Evolutionary conservation across 2,888 invertebrate genomes (phyloP), one percentile per base, ranked within the genome.

Genomic region (Proisotoma minuta): DNA sequence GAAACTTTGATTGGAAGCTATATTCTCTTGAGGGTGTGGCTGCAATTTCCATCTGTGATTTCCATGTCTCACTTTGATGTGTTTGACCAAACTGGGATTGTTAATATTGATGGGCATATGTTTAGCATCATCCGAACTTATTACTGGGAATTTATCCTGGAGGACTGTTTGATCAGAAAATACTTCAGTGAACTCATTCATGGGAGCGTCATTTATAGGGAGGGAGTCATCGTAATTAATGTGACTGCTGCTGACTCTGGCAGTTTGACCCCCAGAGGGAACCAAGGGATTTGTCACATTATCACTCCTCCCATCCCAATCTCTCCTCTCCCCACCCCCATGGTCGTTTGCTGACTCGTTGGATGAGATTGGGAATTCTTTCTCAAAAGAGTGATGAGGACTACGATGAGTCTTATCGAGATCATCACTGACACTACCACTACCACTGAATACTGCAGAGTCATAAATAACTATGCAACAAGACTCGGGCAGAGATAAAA

Each of bases 401-500:
- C 60, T 40, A 66, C 51, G 58, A 66, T 66, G 47, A 66, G 62
- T 43, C 66, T 63, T 48, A 66, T 66, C 54, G 66, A 66, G 23
- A 66, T 60, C 28, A 63, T 59, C 12, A 66, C 58, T 40, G 66
- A 59, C 24, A 66, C 66, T 54, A 62, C 66, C 57, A 60, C 66
- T 56, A 62, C 65, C 48, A 57, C 62, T 57, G 66, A 66, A 54
- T 60, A 49, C 34, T 62, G 63, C 26, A 66, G 68, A 56, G 60
- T 60, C 66, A 63, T 66, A 63, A 53, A 65, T 66, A 47, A 66
- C 57, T 15, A 67, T 69, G 58, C 73, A 73, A 39, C 73, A 73
- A 15, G 70, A 71, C 15, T 70, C 63, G 27, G 73, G 71, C 29
- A 66, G 53, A 8, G 59, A 69, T 23, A 66, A 58, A 39, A 66